phyloP scores from a whole-genome alignment of 1,140 invertebrate genomes.

The Hirudo medicinalis region DNA sequence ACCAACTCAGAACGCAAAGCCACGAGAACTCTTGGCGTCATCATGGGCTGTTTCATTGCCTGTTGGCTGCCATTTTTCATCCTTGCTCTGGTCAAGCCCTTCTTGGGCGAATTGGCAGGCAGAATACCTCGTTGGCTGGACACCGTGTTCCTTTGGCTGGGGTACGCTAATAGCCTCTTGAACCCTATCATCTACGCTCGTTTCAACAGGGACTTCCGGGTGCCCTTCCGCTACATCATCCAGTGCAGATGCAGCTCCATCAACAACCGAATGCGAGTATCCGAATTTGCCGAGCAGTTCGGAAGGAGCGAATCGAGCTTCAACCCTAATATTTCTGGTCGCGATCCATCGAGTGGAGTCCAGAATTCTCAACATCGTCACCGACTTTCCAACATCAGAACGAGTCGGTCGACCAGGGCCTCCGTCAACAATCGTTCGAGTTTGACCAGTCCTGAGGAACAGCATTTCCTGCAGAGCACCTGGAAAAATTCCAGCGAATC shows the following conservation, averaged over 20 bases:
- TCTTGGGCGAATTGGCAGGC: slow-evolving; percentile 42
- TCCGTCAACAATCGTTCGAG: too few relatives aligned
- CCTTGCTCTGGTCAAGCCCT: slow-evolving; percentile 46
- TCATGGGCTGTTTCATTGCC: slow-evolving; percentile 48
- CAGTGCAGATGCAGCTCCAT: slow-evolving; percentile 27
- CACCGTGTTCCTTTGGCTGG: slow-evolving; percentile 57
- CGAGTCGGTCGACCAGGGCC: too few relatives aligned
- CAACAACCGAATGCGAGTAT: slow-evolving; percentile 14
- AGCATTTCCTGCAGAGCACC: too few relatives aligned
- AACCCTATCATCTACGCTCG: slow-evolving; percentile 95
- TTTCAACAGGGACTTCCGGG: slow-evolving; percentile 88
- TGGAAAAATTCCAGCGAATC: too few relatives aligned
- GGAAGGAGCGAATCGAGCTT: slow-evolving; percentile 6
- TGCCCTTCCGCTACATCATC: slow-evolving; percentile 53
- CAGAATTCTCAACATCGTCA: neutral
- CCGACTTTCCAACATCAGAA: neutral
- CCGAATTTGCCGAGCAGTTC: slow-evolving; percentile 15
- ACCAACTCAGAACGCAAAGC: slow-evolving; percentile 11
- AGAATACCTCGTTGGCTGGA: slow-evolving; percentile 4
- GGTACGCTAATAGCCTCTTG: slow-evolving; percentile 86
- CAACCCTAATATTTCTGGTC: neutral
- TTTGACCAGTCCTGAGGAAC: too few relatives aligned
- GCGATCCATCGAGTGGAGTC: neutral
- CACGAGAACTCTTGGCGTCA: slow-evolving; percentile 39
- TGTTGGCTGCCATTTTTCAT: slow-evolving; percentile 51